These are phyloP conservation scores for Neodiprion virginianus DNA, from an alignment of 1,140 invertebrate species.

Conservation along the genomic window DNA sequence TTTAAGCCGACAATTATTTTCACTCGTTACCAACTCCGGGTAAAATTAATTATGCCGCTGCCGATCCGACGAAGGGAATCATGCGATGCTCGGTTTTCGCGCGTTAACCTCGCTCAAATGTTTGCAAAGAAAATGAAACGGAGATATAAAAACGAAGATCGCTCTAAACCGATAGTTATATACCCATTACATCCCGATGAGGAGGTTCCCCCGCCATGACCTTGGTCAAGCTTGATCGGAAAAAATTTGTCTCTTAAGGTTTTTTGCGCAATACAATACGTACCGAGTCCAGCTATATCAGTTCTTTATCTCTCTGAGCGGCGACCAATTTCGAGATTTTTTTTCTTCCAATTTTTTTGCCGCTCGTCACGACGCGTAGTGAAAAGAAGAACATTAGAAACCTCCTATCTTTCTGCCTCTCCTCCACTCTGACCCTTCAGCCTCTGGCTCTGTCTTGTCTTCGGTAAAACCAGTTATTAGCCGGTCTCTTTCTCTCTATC, in stretches of 20 bases:
- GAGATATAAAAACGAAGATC: no score
- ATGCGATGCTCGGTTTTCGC: neutral
- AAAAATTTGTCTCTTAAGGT: neutral
- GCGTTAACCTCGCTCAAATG: neutral
- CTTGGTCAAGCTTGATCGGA: neutral
- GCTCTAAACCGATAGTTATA: no score
- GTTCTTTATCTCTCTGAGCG: neutral
- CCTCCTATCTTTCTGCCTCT: neutral
- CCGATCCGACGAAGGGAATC: neutral
- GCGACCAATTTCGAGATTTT: neutral
- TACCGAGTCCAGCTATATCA: neutral
- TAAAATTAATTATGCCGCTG: neutral
- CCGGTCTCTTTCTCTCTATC: neutral
- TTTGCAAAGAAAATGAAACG: neutral
- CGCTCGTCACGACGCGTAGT: neutral
- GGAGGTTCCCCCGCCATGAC: neutral
- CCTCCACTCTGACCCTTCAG: neutral
- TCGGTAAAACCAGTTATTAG: conserved; percentile 5
- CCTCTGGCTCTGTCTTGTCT: neutral
- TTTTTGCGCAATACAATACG: neutral
- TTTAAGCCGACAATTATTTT: neutral
- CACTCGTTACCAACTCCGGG: neutral
- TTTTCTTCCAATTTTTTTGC: neutral
- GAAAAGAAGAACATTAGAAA: conserved; percentile 1
- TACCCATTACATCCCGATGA: no score